Evolutionary conservation across 2,888 invertebrate species (phyloP), one percentile per base, ranked within the genome.

Genomic region (Toxonevra muliebris): DNA sequence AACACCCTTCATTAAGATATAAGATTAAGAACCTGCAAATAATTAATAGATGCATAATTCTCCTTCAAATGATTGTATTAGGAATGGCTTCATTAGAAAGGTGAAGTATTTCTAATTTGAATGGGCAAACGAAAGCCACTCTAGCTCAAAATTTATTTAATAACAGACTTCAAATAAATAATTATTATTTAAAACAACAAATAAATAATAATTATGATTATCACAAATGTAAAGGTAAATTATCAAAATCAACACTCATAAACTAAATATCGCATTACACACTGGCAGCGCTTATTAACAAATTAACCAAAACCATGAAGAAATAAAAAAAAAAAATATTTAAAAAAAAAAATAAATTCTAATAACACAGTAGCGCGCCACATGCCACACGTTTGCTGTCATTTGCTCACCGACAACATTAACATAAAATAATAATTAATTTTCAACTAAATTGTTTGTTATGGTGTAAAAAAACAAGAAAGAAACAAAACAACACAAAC

Each of bases 321-420:
- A 48, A 13, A 48, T 10, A n/a, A 8, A 48, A 48, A 48, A 48
- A 48, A 8, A 48, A 48, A n/a, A n/a, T 10, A 48, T 13, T 48
- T 45, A 13, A n/a, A 48, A 13, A 10, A 48, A 8, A 48, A 48
- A 48, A 48, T 15, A 15, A 15, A n/a, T 13, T 40, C n/a, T 13
- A 13, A 17, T 19, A 20, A 12, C 30, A 19, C n/a, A 15, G n/a
- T 43, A 59, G 9, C 12, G 2, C 41, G 15, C 30, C 58, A 65
- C 65, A 50, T 50, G 68, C 48, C 68, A 66, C 71, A 71, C 68
- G 64, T 71, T 69, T 17, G 58, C 66, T 71, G 71, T 70, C 70
- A 70, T 65, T 52, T 13, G 30, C 30, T 2, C 30, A 30, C 30
- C 1, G 30, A n/a, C 15, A 64, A 58, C 50, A 65, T n/a, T 53